Base-by-base conservation (phyloP, 2,888 invertebrate genomes). In the Hirtodrosophila duncani region DNA sequence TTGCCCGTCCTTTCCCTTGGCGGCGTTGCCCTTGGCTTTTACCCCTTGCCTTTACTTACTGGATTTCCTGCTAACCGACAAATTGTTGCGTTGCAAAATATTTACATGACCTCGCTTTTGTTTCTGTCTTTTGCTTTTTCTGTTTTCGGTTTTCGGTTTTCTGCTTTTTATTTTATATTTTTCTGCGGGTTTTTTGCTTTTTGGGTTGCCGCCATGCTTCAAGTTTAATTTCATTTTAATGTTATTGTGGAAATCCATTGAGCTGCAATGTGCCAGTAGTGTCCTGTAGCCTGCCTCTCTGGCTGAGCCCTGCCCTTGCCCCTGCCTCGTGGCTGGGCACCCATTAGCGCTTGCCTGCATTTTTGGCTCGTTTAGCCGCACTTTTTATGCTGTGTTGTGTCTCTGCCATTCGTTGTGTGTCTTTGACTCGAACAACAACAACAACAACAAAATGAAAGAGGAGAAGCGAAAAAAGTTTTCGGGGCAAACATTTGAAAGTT, bases 161-260 rank as follows among this genome's bases (percentile, higher is more conserved):
- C n/a, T n/a, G n/a, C n/a, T n/a, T n/a, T n/a, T n/a, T n/a, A n/a
- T n/a, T n/a, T n/a, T n/a, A n/a, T n/a, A n/a, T n/a, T n/a, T n/a
- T n/a, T n/a, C n/a, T n/a, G n/a, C n/a, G n/a, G n/a, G n/a, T n/a
- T n/a, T n/a, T n/a, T n/a, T n/a, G n/a, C n/a, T n/a, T n/a, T n/a
- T n/a, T n/a, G n/a, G n/a, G n/a, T n/a, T 13, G 42, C 27, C 27
- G 30, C 41, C 33, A 30, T 14, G 46, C 50, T 61, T 53, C 24
- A 30, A 48, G 55, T 58, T 58, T 67, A 61, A 64, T 75, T 79
- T 53, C 27, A 53, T 58, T 71, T 59, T 52, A 78, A 72, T 68
- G 55, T 45, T 59, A 58, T 64, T 57, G 63, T 61, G 29, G 11
- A 58, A 59, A 59, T 43, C 45, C 58, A 67, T 60, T 49, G 41